Base-by-base conservation (phyloP, 92 coral and sea anemone genomes). In the Micromussa lordhowensis region DNA sequence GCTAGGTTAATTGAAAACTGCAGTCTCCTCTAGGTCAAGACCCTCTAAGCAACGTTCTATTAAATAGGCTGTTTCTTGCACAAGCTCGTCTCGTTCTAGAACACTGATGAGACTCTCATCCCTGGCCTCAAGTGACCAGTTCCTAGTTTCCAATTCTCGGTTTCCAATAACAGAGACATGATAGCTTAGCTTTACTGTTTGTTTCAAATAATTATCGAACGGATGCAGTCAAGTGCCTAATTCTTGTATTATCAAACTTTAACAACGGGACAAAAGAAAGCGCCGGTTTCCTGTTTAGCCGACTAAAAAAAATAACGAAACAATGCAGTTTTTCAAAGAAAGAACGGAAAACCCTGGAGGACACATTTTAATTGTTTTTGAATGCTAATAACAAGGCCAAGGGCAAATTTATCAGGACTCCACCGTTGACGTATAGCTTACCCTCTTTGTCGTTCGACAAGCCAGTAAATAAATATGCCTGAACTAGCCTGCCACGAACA, bases 201-300 rank as follows among this genome's bases (percentile, higher is more conserved):
- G 88, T 75, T 75, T 1, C 22, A 58, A 55, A 84, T 36, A 68
- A 49, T 51, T 30, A n/a, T 5, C 34, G 24, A 51, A n/a, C 88
- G 72, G 71, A 75, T 53, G 22, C n/a, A 24, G 81, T 75, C 73
- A 84, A 84, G 81, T 49, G 78, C 49, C 61, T 31, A 8, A 69
- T 38, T 31, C 57, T 70, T 49, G 77, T 53, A 82, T 70, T 53
- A 51, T 70, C 19, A 82, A 68, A 74, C 13, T 21, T 75, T 59
- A 44, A 59, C 74, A 74, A 57, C 55, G 29, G 81, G 79, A 84
- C 79, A 84, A 84, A 57, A 38, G 80, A 84, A 16, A 35, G 53
- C 88, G 59, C 58, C 78, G n/a, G 32, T 36, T 74, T 84, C 88
- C 88, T 84, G 88, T 84, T 84, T 84, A 73, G 88, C 81, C 74